Conservation (phyloP, 2,113 vertebrate genomes). For the Gymnarchus niloticus region DNA sequence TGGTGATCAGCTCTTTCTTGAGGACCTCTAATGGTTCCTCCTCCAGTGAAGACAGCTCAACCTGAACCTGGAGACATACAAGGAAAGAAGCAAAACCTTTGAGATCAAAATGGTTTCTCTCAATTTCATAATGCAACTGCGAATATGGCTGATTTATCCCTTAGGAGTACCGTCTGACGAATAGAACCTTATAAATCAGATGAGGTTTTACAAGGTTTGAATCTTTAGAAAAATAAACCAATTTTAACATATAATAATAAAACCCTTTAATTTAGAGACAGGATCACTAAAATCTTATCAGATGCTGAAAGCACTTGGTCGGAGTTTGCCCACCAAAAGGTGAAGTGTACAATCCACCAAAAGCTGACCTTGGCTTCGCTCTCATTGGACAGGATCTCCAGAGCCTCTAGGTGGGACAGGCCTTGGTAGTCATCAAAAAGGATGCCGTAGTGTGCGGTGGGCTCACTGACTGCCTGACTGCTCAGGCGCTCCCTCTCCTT, state of each 20-base stretch:
- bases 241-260: neutral
- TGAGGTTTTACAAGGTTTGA: neutral
- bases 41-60: constrained; percentile 70
- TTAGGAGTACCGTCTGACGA: neutral
- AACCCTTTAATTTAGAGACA: neutral
- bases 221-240: too few relatives aligned
- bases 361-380: constrained; percentile 81
- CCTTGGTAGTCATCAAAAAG: constrained; percentile 97
- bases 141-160: neutral
- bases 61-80: constrained; percentile 72
- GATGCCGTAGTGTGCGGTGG: constrained; percentile 85
- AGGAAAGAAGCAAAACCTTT: constrained; percentile 27
- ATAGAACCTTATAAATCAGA: neutral
- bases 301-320: neutral
- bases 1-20: constrained; percentile 81
- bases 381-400: constrained; percentile 96
- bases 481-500: constrained; percentile 81
- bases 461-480: constrained; percentile 73
- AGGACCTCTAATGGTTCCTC: constrained; percentile 73
- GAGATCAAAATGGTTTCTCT: neutral
- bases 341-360: neutral
- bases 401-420: constrained; percentile 91
- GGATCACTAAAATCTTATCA: neutral
- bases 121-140: too few relatives aligned
- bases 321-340: neutral